Evolutionary conservation across 1,140 invertebrate species (phyloP), one percentile per base, ranked within the genome.

Genomic region (Homarus americanus): DNA sequence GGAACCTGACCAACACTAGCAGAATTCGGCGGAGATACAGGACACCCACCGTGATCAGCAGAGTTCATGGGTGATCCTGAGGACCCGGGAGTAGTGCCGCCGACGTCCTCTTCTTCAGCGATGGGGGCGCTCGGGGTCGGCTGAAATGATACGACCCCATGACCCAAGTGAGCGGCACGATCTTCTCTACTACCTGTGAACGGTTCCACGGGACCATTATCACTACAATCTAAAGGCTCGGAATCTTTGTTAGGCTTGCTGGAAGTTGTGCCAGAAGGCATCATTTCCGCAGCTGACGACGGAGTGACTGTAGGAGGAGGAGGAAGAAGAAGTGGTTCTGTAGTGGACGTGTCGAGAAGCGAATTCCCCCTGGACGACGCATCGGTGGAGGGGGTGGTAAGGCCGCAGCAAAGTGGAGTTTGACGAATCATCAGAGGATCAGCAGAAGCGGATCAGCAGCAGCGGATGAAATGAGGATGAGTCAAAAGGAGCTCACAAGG

Each of bases 21-120:
- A 4, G 58, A 63, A 10, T 63, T 15, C 4, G 63, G 63, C 28
- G 24, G 7, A 5, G 0, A 10, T 4, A 1, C 4, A 5, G 63
- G n/a, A 49, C 44, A 7, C n/a, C 32, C 63, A 69, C 53, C n/a
- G n/a, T 78, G 78, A 41, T 9, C 44, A 2, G 63, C 63, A 17
- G 69, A 53, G 28, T 66, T 75, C 15, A 24, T 34, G 32, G 58
- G 66, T 20, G 72, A 44, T 24, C 38, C 32, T 20, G 7, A 32
- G 3, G 69, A 36, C 20, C 20, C 40, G 2, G 82, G 82, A n/a
- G 82, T 85, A 10, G 82, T 73, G 63, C 66, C 82, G 38, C 72
- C 83, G 15, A 86, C 41, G 40, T 86, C 83, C 83, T 86, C 83
- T 34, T 75, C 69, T 44, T 86, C 83, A 5, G 83, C 83, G 12